These are phyloP conservation scores for Coregonus ussuriensis DNA, from an alignment of 2,797 vertebrate genomes.

Conservation along the genomic window DNA sequence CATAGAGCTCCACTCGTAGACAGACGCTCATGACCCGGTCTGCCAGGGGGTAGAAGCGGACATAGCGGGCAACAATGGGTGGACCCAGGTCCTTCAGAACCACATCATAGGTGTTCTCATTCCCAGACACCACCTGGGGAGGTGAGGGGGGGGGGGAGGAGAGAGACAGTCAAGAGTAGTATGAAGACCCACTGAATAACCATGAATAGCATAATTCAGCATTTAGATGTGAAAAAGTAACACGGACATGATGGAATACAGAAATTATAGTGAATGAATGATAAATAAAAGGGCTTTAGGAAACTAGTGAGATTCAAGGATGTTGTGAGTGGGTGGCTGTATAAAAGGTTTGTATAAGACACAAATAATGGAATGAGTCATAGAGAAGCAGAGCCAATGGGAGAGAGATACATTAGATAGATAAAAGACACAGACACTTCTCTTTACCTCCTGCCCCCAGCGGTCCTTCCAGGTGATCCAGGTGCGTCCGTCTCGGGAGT, in stretches of 20 bases:
- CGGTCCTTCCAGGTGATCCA: constrained; percentile 93
- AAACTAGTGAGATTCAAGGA: neutral
- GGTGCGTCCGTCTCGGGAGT: constrained; percentile 85
- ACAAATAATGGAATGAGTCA: no score
- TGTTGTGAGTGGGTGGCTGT: neutral
- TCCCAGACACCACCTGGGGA: constrained; percentile 87
- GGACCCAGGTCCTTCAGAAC: constrained; percentile 93
- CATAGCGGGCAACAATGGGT: constrained; percentile 85
- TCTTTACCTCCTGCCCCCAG: constrained; percentile 84
- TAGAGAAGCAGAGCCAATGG: neutral
- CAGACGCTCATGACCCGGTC: constrained; percentile 96
- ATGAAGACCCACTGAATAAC: no score
- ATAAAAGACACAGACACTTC: neutral
- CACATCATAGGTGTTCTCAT: constrained; percentile 89
- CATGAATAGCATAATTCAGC: no score
- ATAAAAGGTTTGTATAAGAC: no score
- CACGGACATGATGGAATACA: neutral
- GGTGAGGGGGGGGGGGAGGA: no score
- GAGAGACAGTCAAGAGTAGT: neutral
- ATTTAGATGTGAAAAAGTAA: neutral
- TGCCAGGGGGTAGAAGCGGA: constrained; percentile 89
- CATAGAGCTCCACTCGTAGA: constrained; percentile 93
- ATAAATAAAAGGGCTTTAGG: neutral
- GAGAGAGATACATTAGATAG: neutral
- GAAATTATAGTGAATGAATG: neutral